Evolutionary conservation across 2,797 vertebrate species (phyloP), one percentile per base, ranked within the genome.

Genomic region (Acanthis flammea): DNA sequence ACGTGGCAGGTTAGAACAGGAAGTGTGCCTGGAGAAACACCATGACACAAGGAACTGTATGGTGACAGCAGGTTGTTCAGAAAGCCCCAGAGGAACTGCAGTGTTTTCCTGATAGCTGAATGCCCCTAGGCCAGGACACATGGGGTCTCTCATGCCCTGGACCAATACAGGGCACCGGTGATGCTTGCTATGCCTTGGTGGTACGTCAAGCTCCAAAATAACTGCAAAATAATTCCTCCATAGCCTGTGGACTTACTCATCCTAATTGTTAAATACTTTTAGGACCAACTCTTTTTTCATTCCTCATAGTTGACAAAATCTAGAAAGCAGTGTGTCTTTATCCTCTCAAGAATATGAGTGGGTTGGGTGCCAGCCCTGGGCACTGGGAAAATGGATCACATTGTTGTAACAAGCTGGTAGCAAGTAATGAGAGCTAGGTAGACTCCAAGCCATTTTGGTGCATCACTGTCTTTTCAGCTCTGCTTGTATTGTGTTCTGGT

Each of bases 21-120:
- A 39, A 72, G 50, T 6, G 15, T 72, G 65, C 47, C 66, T 81
- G 75, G 41, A 86, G 82, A 91, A 78, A 62, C 7, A 7, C 65
- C 42, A 5, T 21, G 41, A 72, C 41, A 16, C 0, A 0, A 55
- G 47, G 60, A 87, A 6, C 70, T 6, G 1, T 39, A 27, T 57
- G 53, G 65, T 77, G 78, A 89, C 58, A 88, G 33, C 30, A 48
- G 41, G 63, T 65, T 87, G 57, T 33, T 85, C 45, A 85, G 57
- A 65, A 68, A 83, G 31, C 54, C 48, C 45, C 3, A 2, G 39
- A 86, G 75, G 54, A 95, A 15, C 28, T 54, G 24, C 33, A 50
- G 14, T 0, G 0, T n/a, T 82, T 57, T 66, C 28, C 47, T 73
- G 58, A 7, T 1, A 3, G 48, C 44, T 35, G 23, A 55, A 44